Evolutionary conservation across 1,140 invertebrate genomes (phyloP), one percentile per base, ranked within the genome.

Genomic region (Goniozus legneri): DNA sequence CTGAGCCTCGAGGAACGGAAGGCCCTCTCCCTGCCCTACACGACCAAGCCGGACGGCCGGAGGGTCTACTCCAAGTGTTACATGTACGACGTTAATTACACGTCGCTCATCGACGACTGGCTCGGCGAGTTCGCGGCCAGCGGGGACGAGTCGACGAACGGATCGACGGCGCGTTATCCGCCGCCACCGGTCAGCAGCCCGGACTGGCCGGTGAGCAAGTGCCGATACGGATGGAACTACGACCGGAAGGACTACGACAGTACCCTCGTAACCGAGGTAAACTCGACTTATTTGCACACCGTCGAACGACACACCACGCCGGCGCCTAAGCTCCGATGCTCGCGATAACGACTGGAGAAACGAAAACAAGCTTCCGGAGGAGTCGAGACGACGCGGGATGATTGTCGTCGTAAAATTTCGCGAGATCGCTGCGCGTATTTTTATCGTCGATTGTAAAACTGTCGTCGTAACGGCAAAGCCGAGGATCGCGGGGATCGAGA

Each of bases 201-300:
- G 8, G 54, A 58, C 7, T 76, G 75, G 70, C 67, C 75, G 12
- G 47, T 54, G n/a, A 63, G 22, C 49, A 63, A 72, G 20, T 82
- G 79, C 47, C 64, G 62, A 13, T 59, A 76, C 42, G 80, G 80
- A 12, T 82, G 80, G 80, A 67, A 69, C 50, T 80, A 80, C 62
- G 76, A 81, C 50, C 67, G 47, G 14, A 59, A 70, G 32, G 71
- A 78, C 46, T 79, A 80, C 60, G 73, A 78, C 62, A 78, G 73
- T 52, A 80, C 80, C 1, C 72, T 81, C 27, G 80, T 81, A 31
- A 81, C 79, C 50, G 75, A 82, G 77, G 80, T 81, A 75, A 70
- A 71, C 62, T 58, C 55, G 58, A 58, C 56, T 70, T 52, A n/a
- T n/a, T n/a, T n/a, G n/a, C n/a, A n/a, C n/a, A n/a, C n/a, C n/a